A percentile compares a stretch with the other conserved stretches of the same genome.
These are phyloP conservation scores for Herminia tarsipennalis DNA, from an alignment of 2,888 invertebrate genomes.

Conservation along the genomic window DNA sequence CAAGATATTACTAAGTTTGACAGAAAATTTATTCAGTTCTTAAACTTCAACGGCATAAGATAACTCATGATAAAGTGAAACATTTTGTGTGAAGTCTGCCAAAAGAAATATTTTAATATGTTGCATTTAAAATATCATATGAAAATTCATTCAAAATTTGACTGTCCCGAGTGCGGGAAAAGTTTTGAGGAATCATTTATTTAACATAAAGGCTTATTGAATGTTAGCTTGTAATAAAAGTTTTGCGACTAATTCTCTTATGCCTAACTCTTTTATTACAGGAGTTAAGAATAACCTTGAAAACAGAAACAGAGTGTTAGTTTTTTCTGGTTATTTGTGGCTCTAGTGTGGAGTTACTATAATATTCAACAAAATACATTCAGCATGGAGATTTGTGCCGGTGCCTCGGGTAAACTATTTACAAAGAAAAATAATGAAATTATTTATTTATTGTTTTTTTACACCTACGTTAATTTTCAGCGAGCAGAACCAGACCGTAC, in stretches of 20 bases:
- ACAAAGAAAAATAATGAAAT: no score
- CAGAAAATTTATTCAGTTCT: conserved; percentile 10
- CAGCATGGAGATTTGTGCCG: no score
- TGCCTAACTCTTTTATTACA: conserved; percentile 21
- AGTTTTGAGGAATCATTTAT: conserved; percentile 21
- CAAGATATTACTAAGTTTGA: conserved; percentile 36
- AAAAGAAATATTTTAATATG: conserved; percentile 31
- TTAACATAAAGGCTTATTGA: conserved; percentile 15
- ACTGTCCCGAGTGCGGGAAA: conserved; percentile 32
- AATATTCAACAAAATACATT: no score
- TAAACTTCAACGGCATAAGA: conserved; percentile 26
- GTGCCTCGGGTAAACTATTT: no score
- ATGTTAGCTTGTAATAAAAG: conserved; percentile 16
- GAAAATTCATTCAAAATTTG: conserved; percentile 31
- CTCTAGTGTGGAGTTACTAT: no score
- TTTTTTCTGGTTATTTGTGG: no score
- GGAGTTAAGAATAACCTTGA: conserved; percentile 11
- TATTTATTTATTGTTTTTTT: no score
- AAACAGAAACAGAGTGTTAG: no score
- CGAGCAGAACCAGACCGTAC: no score
- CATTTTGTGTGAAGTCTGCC: conserved; percentile 40
- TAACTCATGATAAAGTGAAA: conserved; percentile 24
- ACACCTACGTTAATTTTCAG: no score
- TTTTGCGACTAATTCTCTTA: conserved; percentile 21
- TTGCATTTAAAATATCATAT: conserved; percentile 24